These are phyloP conservation scores for Rhodeus uyekii DNA, from an alignment of 2,797 vertebrate species.

Conservation along the genomic window DNA sequence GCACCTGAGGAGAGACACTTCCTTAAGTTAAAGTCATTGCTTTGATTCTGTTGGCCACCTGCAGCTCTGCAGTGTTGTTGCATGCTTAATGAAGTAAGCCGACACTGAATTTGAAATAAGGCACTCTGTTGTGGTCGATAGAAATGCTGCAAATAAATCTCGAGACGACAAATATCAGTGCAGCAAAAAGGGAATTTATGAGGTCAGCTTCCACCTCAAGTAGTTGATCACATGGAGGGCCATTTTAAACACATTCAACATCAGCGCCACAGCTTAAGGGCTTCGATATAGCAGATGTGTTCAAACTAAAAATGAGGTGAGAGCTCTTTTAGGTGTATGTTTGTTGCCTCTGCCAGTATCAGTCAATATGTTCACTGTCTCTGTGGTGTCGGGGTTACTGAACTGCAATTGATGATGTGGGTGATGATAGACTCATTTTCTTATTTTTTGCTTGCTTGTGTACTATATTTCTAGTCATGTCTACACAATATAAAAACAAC, in stretches of 20 bases:
- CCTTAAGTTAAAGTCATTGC: background rate
- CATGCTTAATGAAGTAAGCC: constrained; percentile 10
- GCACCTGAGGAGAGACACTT: background rate
- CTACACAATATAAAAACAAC: background rate
- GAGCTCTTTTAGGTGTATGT: background rate
- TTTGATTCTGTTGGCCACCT: constrained; percentile 15
- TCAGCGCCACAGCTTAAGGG: constrained; percentile 9
- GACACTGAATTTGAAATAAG: constrained; percentile 10
- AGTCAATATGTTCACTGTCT: constrained; percentile 10
- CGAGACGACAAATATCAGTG: background rate
- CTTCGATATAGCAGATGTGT: background rate
- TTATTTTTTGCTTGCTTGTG: background rate
- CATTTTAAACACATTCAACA: constrained; percentile 1
- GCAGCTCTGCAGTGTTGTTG: background rate
- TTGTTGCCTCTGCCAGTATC: background rate
- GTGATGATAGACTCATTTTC: background rate
- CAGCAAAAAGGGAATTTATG: constrained; percentile 14
- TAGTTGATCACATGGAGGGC: constrained; percentile 5
- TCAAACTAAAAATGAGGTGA: constrained; percentile 1
- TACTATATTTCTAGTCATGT: background rate
- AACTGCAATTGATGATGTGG: background rate
- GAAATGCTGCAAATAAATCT: constrained; percentile 26
- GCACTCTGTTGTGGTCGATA: constrained; percentile 12
- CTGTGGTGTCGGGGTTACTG: background rate
- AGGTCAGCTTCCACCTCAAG: background rate